Evolutionary conservation across 1,140 invertebrate species (phyloP).

Genomic region (Bombus pascuorum): DNA sequence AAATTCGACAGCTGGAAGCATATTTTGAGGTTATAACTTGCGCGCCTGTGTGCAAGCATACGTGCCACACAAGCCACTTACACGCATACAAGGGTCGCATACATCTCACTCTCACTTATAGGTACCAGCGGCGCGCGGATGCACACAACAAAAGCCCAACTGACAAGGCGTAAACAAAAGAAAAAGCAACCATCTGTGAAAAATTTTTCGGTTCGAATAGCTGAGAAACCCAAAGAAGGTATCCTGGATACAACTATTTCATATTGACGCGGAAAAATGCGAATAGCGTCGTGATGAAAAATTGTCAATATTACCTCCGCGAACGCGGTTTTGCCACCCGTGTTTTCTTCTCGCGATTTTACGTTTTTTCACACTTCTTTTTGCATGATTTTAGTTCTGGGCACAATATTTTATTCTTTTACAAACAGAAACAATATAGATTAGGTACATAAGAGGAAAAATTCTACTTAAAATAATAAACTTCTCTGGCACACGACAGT

Average conservation of each 20-base stretch:
- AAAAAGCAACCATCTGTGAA: slow-evolving; percentile 63
- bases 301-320: slow-evolving; percentile 78
- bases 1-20: slow-evolving; percentile 74
- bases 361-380: slow-evolving; percentile 44
- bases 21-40: slow-evolving; percentile 76
- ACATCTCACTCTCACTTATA: slow-evolving; percentile 62
- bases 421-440: slow-evolving; percentile 52
- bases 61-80: slow-evolving; percentile 66
- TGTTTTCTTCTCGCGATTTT: slow-evolving; percentile 69
- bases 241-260: slow-evolving; percentile 35
- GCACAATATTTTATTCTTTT: slow-evolving; percentile 41
- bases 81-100: slow-evolving; percentile 47
- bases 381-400: slow-evolving; percentile 28
- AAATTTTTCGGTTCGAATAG: slow-evolving; percentile 39
- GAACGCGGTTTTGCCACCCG: slow-evolving; percentile 76
- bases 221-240: slow-evolving; percentile 21
- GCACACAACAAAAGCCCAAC: slow-evolving; percentile 78
- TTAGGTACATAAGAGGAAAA: slow-evolving; percentile 41
- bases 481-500: slow-evolving; percentile 72
- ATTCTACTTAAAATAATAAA: slow-evolving; percentile 70
- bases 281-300: slow-evolving; percentile 72
- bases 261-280: slow-evolving; percentile 58
- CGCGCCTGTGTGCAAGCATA: slow-evolving; percentile 69
- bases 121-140: slow-evolving; percentile 73
- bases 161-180: slow-evolving; percentile 82